Conservation (phyloP, 1,140 invertebrate species). For the Drosophila micromelanica region DNA sequence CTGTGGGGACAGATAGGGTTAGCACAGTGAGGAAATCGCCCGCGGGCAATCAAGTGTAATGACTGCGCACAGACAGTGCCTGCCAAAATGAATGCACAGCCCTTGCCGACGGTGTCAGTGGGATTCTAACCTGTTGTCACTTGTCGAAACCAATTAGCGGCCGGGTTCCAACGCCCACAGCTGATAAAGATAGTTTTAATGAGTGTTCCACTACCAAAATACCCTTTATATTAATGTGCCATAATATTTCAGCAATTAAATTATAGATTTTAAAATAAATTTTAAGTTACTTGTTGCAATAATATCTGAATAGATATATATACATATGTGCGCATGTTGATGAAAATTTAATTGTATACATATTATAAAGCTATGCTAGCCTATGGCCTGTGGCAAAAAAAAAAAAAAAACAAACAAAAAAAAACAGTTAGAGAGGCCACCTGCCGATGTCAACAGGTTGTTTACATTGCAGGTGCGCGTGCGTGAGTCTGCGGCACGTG, state of each 20-base stretch:
- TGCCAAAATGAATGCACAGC: constrained; percentile 58
- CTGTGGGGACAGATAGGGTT: constrained; percentile 10
- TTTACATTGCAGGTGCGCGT: constrained; percentile 28
- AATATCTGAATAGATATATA: not conserved
- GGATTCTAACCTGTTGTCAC: constrained; percentile 71
- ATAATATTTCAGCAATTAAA: no score
- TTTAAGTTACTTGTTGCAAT: no score
- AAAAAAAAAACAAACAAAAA: no score
- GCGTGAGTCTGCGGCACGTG: constrained; percentile 31
- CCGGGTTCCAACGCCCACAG: constrained; percentile 33
- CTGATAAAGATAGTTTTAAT: not conserved
- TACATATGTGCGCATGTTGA: constrained; percentile 12
- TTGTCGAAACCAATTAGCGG: constrained; percentile 72
- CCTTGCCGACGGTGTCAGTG: constrained; percentile 11
- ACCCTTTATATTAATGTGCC: constrained; percentile 3
- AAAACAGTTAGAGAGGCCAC: constrained; percentile 2
- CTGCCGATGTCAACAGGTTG: constrained; percentile 73
- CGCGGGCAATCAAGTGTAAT: constrained; percentile 49
- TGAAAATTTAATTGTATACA: constrained; percentile 19
- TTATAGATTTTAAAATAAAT: no score
- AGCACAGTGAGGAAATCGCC: constrained; percentile 14
- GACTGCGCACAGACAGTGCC: constrained; percentile 35
- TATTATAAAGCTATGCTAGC: constrained; percentile 8
- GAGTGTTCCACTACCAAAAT: not conserved
- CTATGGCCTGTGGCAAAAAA: no score